A percentile compares a stretch with the other conserved stretches of the same genome.
phyloP scores from a whole-genome alignment of 1,140 invertebrate genomes.

The Polypedilum vanderplanki region DNA sequence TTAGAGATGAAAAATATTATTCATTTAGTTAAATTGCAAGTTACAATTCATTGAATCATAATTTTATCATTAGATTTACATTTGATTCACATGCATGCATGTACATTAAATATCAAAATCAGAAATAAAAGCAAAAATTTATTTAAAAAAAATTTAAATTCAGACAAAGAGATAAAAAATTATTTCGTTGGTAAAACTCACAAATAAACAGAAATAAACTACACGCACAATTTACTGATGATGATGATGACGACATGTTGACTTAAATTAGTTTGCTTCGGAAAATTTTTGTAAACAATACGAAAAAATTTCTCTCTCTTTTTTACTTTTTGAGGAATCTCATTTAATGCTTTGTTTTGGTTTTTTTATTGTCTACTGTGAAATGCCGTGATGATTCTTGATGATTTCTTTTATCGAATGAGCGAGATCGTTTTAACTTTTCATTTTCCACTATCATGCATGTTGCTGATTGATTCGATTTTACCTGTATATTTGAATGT shows the following conservation, averaged over 20 bases:
- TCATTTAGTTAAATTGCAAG: no score
- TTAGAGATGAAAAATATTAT: no score
- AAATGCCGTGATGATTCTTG: not conserved
- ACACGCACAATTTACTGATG: not conserved
- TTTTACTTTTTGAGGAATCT: constrained; percentile 2
- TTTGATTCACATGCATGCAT: no score
- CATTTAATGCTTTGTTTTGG: constrained; percentile 24
- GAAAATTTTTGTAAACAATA: not conserved
- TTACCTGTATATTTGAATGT: not conserved
- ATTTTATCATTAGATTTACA: no score
- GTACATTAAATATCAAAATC: no score
- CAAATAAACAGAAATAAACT: no score
- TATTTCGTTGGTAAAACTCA: no score
- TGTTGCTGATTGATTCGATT: not conserved
- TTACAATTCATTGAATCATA: no score
- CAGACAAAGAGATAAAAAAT: no score
- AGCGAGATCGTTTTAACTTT: constrained; percentile 6
- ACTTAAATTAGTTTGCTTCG: not conserved
- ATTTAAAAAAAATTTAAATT: no score
- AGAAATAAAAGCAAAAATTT: no score
- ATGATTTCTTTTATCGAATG: not conserved
- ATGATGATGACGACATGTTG: not conserved
- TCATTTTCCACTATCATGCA: not conserved
- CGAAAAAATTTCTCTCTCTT: not conserved
- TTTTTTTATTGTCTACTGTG: constrained; percentile 16